Conservation (phyloP, 2,797 vertebrate genomes). For the Dipus sagitta region DNA sequence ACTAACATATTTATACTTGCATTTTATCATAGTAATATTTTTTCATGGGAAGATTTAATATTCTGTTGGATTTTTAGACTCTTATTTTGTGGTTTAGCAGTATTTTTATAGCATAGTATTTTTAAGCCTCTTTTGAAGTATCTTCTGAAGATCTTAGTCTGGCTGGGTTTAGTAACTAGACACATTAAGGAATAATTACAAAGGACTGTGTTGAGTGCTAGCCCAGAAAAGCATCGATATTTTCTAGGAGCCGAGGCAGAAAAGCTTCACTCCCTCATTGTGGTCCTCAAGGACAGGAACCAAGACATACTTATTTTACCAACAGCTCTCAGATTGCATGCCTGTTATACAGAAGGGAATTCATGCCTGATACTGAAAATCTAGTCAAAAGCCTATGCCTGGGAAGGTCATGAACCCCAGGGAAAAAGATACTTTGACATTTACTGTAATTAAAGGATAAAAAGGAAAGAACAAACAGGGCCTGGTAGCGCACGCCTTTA, state of each 20-base stretch:
- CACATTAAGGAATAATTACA: constrained; percentile 41
- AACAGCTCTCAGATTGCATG: too few species aligned
- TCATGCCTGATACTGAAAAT: too few species aligned
- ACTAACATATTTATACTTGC: not conserved
- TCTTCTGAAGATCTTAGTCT: not conserved
- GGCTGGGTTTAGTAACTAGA: constrained; percentile 8
- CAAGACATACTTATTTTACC: not conserved
- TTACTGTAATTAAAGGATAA: too few species aligned
- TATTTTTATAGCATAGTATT: constrained; percentile 27
- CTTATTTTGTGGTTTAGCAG: not conserved
- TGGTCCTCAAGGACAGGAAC: not conserved
- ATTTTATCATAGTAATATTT: constrained; percentile 9
- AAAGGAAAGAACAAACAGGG: too few species aligned
- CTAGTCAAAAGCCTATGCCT: too few species aligned
- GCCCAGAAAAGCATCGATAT: not conserved
- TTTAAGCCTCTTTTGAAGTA: constrained; percentile 37
- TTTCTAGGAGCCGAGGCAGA: not conserved
- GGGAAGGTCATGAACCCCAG: too few species aligned
- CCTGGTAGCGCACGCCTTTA: too few species aligned
- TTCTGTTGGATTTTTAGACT: constrained; percentile 45
- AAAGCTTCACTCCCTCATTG: not conserved
- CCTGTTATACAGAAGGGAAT: too few species aligned
- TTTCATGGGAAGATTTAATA: not conserved
- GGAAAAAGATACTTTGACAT: too few species aligned
- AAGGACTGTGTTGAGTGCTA: not conserved